Conservation (phyloP, 2,888 invertebrate genomes). For the Hyposoter didymator region DNA sequence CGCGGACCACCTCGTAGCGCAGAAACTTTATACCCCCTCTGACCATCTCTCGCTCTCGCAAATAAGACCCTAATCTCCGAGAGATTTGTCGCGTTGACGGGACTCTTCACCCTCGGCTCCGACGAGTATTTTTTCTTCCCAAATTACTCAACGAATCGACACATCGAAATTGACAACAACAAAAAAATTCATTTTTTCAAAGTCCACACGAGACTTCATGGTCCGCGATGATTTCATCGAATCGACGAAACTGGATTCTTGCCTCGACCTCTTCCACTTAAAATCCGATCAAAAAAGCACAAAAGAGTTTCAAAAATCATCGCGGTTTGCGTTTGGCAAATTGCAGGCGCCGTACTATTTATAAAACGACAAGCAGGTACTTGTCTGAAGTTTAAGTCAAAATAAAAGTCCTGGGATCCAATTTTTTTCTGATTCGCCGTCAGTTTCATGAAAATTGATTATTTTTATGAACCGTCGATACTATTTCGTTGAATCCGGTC, state of each 20-base stretch:
- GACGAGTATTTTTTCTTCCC: background rate
- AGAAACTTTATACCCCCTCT: conserved; percentile 45
- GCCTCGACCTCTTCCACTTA: background rate
- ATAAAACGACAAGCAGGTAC: background rate
- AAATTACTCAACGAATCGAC: background rate
- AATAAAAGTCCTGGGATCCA: background rate
- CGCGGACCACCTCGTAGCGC: conserved; percentile 43
- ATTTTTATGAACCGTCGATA: no score
- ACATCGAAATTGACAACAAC: background rate
- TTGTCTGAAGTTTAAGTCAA: background rate
- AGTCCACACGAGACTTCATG: background rate
- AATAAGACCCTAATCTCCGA: conserved; percentile 3
- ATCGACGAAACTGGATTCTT: background rate
- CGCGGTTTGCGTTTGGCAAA: no score
- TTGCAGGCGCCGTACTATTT: background rate
- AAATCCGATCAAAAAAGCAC: no score
- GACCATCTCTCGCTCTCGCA: conserved; percentile 3
- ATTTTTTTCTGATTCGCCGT: background rate
- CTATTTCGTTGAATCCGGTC: no score
- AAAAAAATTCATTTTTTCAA: no score
- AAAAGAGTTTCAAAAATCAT: no score
- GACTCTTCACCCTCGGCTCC: background rate
- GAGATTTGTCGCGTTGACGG: background rate
- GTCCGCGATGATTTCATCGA: background rate
- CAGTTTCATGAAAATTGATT: background rate